Evolutionary conservation across 2,888 invertebrate species (phyloP), one percentile per base, ranked within the genome.

Genomic region (Autographa gamma): DNA sequence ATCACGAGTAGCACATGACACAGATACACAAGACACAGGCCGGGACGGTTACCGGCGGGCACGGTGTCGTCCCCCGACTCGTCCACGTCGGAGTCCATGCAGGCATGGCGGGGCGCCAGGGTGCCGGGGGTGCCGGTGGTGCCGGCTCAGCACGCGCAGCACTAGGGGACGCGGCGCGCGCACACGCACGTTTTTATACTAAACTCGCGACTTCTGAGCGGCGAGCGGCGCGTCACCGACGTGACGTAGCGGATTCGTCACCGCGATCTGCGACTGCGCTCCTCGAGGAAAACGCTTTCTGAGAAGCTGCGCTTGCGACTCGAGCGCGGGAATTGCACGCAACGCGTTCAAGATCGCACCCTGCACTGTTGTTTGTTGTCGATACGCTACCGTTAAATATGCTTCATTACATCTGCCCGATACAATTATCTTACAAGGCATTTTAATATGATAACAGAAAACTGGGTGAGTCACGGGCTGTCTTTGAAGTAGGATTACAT

Each of bases 221-320:
- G 75, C 85, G 90, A 16, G 48, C 70, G 81, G 75, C 85, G 90
- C 93, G 93, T 93, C 94, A 94, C 77, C 85, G 82, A 80, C 79
- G 90, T 93, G 93, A 94, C 94, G 95, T 94, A 84, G 88, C 75
- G 19, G 84, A 91, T 92, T 91, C 92, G 92, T 93, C 93, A 93
- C 85, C 89, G 87, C 89, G 84, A 82, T 80, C 85, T 79, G 75
- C 74, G 76, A 76, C 19, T 43, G 77, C 76, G 79, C 80, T 77
- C 87, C 86, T 90, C 90, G 90, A 95, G 95, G 95, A 95, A 95
- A 95, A 95, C 93, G 95, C 88, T 91, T 95, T 95, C 95, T 89
- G 88, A 87, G 95, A 95, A 95, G 89, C 90, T 90, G 90, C 86
- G 78, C 75, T 0, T 43, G 73, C 80, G 73, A 52, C 62, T 32